These are phyloP conservation scores for Peromyscus eremicus DNA, from an alignment of 2,797 vertebrate genomes.

Conservation along the genomic window DNA sequence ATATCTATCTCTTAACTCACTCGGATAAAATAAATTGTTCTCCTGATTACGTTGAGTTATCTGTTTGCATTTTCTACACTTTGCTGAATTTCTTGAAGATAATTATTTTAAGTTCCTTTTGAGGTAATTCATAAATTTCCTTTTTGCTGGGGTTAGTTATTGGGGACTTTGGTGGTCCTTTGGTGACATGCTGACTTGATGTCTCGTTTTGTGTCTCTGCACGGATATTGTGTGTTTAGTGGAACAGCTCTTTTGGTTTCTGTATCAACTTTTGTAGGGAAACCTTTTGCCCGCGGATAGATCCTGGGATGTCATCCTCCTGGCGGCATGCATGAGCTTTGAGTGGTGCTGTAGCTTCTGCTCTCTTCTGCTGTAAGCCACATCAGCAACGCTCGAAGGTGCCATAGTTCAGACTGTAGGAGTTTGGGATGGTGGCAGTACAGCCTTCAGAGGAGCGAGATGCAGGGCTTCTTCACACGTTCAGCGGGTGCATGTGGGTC, in stretches of 20 bases:
- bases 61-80: not conserved
- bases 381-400: too few relatives aligned
- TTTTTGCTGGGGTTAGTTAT: not conserved
- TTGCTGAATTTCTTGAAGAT: not conserved
- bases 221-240: not conserved
- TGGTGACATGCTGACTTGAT: not conserved
- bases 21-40: not conserved
- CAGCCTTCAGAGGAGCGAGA: not conserved
- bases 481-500: not conserved
- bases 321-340: not conserved
- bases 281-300: not conserved
- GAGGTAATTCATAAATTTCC: not conserved
- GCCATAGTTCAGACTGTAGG: not conserved
- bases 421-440: not conserved
- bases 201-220: not conserved
- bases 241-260: not conserved
- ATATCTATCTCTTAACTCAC: not conserved
- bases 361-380: not conserved
- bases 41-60: not conserved
- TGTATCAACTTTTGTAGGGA: not conserved
- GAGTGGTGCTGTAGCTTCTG: not conserved
- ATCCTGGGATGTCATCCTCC: not conserved
- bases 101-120: not conserved
- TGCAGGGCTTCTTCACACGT: too few relatives aligned
- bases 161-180: not conserved